phyloP scores from a whole-genome alignment of 2,797 vertebrate genomes.

The Merluccius polli region DNA sequence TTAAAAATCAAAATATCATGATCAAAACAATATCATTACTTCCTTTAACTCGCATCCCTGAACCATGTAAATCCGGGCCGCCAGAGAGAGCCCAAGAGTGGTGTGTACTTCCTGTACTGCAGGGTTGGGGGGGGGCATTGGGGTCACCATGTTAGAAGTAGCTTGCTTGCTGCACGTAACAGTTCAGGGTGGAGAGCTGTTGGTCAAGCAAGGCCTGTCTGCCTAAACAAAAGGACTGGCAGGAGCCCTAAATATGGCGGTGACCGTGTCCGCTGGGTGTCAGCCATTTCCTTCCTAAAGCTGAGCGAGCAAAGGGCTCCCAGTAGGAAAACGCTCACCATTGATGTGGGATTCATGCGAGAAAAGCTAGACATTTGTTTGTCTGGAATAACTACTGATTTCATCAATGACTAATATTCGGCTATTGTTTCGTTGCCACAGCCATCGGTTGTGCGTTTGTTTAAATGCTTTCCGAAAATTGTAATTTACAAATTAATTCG shows the following conservation, averaged over 20 bases:
- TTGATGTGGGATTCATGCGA: slow-evolving; percentile 40
- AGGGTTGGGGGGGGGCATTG: slow-evolving; percentile 48
- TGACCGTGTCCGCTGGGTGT: slow-evolving; percentile 76
- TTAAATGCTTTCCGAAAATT: background rate
- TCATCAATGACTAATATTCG: background rate
- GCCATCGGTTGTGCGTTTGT: background rate
- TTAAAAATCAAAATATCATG: background rate
- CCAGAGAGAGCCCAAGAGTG: slow-evolving; percentile 49
- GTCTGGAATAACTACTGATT: slow-evolving; percentile 13
- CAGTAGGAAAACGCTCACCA: slow-evolving; percentile 53
- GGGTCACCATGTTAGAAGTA: slow-evolving; percentile 63
- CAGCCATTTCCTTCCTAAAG: slow-evolving; percentile 89
- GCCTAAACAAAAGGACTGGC: slow-evolving; percentile 84
- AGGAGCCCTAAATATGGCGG: slow-evolving; percentile 81
- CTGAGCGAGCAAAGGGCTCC: slow-evolving; percentile 79
- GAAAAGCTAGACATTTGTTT: slow-evolving; percentile 24
- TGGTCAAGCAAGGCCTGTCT: slow-evolving; percentile 75
- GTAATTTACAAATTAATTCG: background rate
- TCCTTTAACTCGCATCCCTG: background rate
- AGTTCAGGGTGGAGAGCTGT: slow-evolving; percentile 84
- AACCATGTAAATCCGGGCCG: slow-evolving; percentile 31
- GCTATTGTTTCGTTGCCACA: background rate
- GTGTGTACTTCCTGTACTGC: background rate
- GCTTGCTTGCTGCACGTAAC: slow-evolving; percentile 76
- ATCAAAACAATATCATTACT: background rate